Base-by-base conservation (phyloP, 2,888 invertebrate species). In the Chirona hameri region DNA sequence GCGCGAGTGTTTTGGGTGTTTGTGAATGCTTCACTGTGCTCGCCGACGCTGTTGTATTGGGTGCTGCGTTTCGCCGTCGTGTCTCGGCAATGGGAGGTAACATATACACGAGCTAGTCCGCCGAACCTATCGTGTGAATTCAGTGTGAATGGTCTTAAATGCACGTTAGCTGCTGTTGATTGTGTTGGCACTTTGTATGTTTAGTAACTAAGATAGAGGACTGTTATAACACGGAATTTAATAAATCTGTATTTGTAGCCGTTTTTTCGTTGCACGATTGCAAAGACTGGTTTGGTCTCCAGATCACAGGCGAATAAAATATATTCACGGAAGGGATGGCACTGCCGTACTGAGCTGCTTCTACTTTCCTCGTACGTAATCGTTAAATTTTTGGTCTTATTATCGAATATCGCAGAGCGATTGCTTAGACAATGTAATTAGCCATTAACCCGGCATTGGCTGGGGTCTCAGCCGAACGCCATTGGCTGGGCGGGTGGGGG, bases 131-230 rank as follows among this genome's bases (percentile, higher is more conserved):
- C 76, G 76, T 46, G 39, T 24, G 39, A 27, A 27, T 27, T 65
- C 65, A 24, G 46, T 24, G 46, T 76, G 27, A 14, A 31, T 46
- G 76, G 21, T 76, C 24, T n/a, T 46, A 76, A 46, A 24, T 76
- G 76, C 76, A 76, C 39, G 76, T 76, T 76, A 76, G 24, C 39
- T 39, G 18, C 46, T 76, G 76, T 76, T 46, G 76, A 76, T 39
- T 24, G 76, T 76, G 76, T 76, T 76, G 76, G 76, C 76, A 76
- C 76, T 76, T 76, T 24, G 76, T 76, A 76, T 76, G 76, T 76
- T 76, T 76, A 76, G 46, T 18, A 3, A 46, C 76, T 76, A 76
- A 76, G 46, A 46, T 76, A 76, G 76, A 18, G 76, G 76, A 76
- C 76, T 76, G 76, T 76, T 76, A 76, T 76, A 76, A 76, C 76